Conservation (phyloP, 2,888 invertebrate species). For the Habrosyne pyritoides region DNA sequence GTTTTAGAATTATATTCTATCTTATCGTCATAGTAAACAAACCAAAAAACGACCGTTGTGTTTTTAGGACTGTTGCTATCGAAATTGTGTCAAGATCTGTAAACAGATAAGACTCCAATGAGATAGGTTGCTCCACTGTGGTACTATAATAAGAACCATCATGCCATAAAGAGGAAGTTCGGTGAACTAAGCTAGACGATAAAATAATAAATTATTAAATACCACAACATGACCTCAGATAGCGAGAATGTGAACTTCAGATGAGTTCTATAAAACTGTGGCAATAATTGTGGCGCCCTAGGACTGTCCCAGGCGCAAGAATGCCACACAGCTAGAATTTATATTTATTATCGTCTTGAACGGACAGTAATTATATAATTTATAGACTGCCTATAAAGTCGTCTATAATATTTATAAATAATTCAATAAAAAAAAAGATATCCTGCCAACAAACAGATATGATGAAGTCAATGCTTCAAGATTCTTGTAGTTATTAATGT, state of each 20-base stretch:
- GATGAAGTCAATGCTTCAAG: too few relatives aligned
- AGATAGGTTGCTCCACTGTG: constrained; percentile 15
- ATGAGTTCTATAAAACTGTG: neutral
- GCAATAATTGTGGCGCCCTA: neutral
- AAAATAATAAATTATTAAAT: neutral
- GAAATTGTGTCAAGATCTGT: constrained; percentile 75
- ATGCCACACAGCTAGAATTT: neutral
- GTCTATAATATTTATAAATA: neutral
- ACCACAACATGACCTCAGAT: neutral
- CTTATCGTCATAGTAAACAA: constrained; percentile 2
- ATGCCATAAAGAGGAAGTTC: neutral
- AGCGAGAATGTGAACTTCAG: neutral
- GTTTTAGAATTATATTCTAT: neutral
- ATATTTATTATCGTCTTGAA: neutral
- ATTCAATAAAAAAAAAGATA: neutral
- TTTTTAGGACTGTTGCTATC: constrained; percentile 54
- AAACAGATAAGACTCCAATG: constrained; percentile 65
- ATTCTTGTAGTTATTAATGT: too few relatives aligned
- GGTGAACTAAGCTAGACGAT: neutral
- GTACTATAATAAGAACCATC: neutral
- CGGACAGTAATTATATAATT: neutral
- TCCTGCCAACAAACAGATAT: too few relatives aligned
- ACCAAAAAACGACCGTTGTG: constrained; percentile 3
- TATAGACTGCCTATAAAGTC: neutral
- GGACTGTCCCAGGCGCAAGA: neutral